Conservation (phyloP, 2,888 invertebrate genomes). For the Drosophila infuscata region DNA sequence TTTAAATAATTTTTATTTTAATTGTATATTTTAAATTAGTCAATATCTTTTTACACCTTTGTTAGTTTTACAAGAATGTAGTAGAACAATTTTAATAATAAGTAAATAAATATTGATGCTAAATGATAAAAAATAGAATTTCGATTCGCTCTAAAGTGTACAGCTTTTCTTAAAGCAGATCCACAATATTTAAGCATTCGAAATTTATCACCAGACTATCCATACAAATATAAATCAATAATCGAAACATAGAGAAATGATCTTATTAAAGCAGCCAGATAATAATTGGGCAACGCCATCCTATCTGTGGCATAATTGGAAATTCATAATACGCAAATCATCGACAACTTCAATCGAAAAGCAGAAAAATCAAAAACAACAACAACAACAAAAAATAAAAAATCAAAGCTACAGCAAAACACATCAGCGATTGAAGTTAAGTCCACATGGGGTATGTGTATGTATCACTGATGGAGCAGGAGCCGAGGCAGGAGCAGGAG, state of each 20-base stretch:
- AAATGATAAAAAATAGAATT: background rate
- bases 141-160: too few relatives aligned
- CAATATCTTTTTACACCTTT: background rate
- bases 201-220: background rate
- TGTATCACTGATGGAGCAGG: constrained; percentile 3
- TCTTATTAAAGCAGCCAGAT: constrained; percentile 17
- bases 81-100: too few relatives aligned
- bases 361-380: constrained; percentile 52
- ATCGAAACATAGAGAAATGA: constrained; percentile 14
- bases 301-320: constrained; percentile 39
- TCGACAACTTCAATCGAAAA: constrained; percentile 54
- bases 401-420: constrained; percentile 55
- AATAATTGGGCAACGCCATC: constrained; percentile 14
- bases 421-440: constrained; percentile 47
- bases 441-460: constrained; percentile 24
- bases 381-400: constrained; percentile 34
- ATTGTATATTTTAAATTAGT: background rate
- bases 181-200: background rate
- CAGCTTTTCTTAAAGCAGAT: background rate
- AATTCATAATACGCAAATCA: constrained; percentile 55
- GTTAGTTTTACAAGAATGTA: background rate
- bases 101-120: background rate
- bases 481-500: too few relatives aligned
- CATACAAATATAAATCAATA: background rate
- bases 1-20: background rate